phyloP scores from a whole-genome alignment of 2,888 invertebrate genomes.

The Trichogramma evanescens region DNA sequence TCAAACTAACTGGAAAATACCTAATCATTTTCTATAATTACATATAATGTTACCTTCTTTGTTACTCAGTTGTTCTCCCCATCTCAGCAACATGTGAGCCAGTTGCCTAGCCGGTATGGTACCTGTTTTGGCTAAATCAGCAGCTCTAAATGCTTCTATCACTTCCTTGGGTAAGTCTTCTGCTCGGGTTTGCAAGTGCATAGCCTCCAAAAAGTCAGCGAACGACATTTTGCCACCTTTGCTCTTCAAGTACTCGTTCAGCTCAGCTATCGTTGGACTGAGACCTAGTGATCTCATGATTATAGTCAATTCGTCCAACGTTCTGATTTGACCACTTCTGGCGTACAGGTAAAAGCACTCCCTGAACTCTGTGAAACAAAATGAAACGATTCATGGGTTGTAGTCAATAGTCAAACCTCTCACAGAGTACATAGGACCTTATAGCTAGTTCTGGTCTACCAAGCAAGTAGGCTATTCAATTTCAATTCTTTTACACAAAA shows the following conservation, averaged over 20 bases:
- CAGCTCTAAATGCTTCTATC: slow-evolving; percentile 83
- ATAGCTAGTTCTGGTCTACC: slow-evolving; percentile 1
- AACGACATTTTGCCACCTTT: slow-evolving; percentile 88
- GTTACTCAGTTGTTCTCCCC: slow-evolving; percentile 78
- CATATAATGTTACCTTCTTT: slow-evolving; percentile 51
- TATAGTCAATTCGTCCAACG: slow-evolving; percentile 82
- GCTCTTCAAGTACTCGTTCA: slow-evolving; percentile 73
- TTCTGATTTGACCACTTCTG: slow-evolving; percentile 78
- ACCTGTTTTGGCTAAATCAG: slow-evolving; percentile 67
- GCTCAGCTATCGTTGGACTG: slow-evolving; percentile 87
- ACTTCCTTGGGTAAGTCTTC: slow-evolving; percentile 80
- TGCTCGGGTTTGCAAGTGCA: slow-evolving; percentile 82
- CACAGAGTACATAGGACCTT: slow-evolving; percentile 3
- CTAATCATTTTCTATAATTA: neutral
- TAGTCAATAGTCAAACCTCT: neutral
- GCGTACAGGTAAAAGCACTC: slow-evolving; percentile 96
- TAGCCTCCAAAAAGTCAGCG: slow-evolving; percentile 89
- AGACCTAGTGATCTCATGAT: slow-evolving; percentile 92
- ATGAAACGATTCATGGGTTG: neutral
- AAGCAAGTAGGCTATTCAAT: slow-evolving; percentile 7
- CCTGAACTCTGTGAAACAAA: slow-evolving; percentile 68
- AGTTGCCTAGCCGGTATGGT: slow-evolving; percentile 76
- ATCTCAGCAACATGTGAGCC: slow-evolving; percentile 76
- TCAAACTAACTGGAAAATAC: neutral
- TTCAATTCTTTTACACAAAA: neutral